These are phyloP conservation scores for Laticauda colubrina DNA, from an alignment of 2,113 vertebrate species.

Conservation along the genomic window DNA sequence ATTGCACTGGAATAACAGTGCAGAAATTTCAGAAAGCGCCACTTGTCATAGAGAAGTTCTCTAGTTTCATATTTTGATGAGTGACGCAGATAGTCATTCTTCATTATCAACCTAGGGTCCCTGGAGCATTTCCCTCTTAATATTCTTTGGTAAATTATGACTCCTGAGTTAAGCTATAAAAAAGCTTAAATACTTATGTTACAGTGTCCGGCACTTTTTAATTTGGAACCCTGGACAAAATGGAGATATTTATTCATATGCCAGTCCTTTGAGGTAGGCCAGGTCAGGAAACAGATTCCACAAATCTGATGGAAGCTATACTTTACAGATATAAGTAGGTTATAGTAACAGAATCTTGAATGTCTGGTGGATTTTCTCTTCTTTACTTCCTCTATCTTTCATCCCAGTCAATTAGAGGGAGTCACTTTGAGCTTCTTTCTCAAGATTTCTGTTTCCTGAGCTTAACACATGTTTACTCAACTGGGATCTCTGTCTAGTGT, in stretches of 20 bases:
- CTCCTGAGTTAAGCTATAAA: slow-evolving; percentile 33
- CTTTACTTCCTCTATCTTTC: background rate
- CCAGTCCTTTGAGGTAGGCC: background rate
- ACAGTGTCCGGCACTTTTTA: background rate
- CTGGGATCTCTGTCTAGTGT: background rate
- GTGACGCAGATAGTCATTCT: slow-evolving; percentile 22
- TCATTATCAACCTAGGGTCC: slow-evolving; percentile 19
- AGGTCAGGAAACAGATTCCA: background rate
- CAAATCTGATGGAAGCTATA: background rate
- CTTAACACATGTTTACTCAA: background rate
- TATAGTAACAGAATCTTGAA: background rate
- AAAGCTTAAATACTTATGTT: slow-evolving; percentile 15
- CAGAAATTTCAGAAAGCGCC: slow-evolving; percentile 18
- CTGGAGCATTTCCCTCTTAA: slow-evolving; percentile 10
- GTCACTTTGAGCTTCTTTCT: background rate
- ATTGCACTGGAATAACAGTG: slow-evolving; percentile 10
- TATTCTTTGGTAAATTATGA: slow-evolving; percentile 20
- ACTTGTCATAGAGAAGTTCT: slow-evolving; percentile 31
- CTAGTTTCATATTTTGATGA: slow-evolving; percentile 23
- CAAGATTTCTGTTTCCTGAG: background rate
- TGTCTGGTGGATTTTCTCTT: background rate
- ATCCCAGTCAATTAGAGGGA: background rate
- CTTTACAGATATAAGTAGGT: background rate
- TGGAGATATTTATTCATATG: background rate
- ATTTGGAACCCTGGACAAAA: background rate